These are phyloP conservation scores for Lochmaea crataegi DNA, from an alignment of 2,888 invertebrate species.

Conservation along the genomic window DNA sequence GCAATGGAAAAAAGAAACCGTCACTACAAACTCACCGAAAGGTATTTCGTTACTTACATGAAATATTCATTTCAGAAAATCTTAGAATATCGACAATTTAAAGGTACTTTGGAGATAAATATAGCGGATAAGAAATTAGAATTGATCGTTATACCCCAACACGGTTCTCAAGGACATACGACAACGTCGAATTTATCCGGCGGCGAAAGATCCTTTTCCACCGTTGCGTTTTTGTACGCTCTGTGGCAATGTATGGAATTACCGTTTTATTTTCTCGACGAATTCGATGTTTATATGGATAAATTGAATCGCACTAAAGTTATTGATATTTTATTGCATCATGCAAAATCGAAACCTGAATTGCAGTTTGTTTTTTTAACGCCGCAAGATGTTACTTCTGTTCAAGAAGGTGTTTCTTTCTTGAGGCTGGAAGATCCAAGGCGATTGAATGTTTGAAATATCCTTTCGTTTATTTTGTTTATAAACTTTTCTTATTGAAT, in stretches of 20 bases:
- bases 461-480: too few species aligned
- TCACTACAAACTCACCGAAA: conserved; percentile 62
- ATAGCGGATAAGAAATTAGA: conserved; percentile 65
- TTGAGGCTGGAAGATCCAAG: conserved; percentile 51
- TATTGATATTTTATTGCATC: conserved; percentile 80
- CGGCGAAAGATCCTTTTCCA: conserved; percentile 96
- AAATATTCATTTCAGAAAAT: conserved; percentile 68
- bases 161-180: conserved; percentile 66
- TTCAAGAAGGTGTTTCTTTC: conserved; percentile 57
- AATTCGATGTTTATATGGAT: conserved; percentile 98
- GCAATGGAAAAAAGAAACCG: conserved; percentile 58
- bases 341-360: conserved; percentile 75
- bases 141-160: conserved; percentile 69
- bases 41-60: conserved; percentile 61
- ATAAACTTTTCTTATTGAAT: too few species aligned
- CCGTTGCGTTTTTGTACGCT: conserved; percentile 91
- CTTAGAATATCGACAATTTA: conserved; percentile 69
- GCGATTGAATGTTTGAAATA: too few species aligned
- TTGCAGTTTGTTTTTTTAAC: conserved; percentile 92
- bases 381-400: conserved; percentile 79
- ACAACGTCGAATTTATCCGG: conserved; percentile 85
- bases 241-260: conserved; percentile 93
- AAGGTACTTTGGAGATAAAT: conserved; percentile 71
- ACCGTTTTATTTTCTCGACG: conserved; percentile 95
- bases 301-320: conserved; percentile 84